Conservation (phyloP, 2,888 invertebrate species). For the Chaetogeoica ovagalla region DNA sequence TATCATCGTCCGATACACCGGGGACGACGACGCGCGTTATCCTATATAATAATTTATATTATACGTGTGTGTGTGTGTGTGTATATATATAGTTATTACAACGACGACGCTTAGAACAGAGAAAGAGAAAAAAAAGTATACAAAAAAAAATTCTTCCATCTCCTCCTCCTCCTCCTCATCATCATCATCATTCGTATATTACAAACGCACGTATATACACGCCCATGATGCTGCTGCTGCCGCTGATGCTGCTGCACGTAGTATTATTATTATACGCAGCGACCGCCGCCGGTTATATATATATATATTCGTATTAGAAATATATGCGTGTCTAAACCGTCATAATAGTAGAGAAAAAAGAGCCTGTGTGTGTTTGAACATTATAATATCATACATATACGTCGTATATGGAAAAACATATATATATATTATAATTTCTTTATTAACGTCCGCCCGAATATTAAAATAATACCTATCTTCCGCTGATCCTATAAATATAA, state of each 20-base stretch:
- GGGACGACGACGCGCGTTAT: too few relatives aligned
- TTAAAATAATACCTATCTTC: neutral
- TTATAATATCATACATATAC: neutral
- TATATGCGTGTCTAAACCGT: conserved; percentile 28
- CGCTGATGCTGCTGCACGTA: neutral
- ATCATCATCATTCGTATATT: neutral
- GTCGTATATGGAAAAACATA: neutral
- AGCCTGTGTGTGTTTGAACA: neutral
- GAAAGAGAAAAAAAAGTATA: too few relatives aligned
- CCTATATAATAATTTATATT: too few relatives aligned
- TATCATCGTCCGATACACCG: neutral
- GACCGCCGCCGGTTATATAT: conserved; percentile 21
- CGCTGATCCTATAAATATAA: too few relatives aligned
- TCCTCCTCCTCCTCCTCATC: conserved; percentile 9
- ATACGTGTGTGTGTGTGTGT: too few relatives aligned
- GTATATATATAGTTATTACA: conserved; percentile 26
- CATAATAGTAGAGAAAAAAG: neutral
- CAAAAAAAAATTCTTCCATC: neutral
- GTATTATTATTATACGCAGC: too few relatives aligned
- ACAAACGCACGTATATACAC: neutral
- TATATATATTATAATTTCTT: conserved; percentile 45
- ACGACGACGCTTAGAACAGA: conserved; percentile 25
- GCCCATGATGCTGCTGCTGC: conserved; percentile 16
- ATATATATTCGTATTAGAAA: neutral
- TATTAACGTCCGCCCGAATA: conserved; percentile 29